A percentile compares a stretch with the other conserved stretches of the same genome.
Evolutionary conservation across 2,113 vertebrate genomes (phyloP).

Genomic region (Leptobrachium ailaonicum): DNA sequence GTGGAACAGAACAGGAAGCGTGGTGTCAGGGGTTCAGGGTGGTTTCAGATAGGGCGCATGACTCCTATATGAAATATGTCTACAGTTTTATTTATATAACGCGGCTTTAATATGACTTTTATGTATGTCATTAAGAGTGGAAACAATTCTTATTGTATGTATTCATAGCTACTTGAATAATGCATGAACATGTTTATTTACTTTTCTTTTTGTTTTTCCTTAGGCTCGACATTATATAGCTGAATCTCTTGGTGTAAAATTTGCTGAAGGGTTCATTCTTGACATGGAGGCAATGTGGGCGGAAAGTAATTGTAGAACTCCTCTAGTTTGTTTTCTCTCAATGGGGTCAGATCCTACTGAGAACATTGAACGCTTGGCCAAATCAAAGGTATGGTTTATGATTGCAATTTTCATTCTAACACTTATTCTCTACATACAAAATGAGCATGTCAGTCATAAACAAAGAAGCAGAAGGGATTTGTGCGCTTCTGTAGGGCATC

Average conservation of each 20-base stretch:
- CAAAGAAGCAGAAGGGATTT: too few relatives aligned
- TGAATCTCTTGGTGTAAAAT: slow-evolving; percentile 72
- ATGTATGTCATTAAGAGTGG: neutral
- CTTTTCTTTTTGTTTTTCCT: neutral
- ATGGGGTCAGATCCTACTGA: slow-evolving; percentile 83
- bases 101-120: neutral
- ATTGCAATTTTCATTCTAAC: neutral
- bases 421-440: too few relatives aligned
- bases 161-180: too few relatives aligned
- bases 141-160: too few relatives aligned
- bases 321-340: slow-evolving; percentile 77
- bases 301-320: slow-evolving; percentile 73
- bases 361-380: slow-evolving; percentile 77
- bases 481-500: too few relatives aligned
- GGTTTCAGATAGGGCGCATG: too few relatives aligned
- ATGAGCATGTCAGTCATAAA: too few relatives aligned
- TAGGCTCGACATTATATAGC: slow-evolving; percentile 78
- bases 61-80: too few relatives aligned
- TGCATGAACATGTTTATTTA: too few relatives aligned
- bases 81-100: too few relatives aligned
- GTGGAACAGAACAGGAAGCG: too few relatives aligned
- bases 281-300: slow-evolving; percentile 75
- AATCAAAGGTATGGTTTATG: slow-evolving; percentile 67
- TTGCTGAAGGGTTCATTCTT: slow-evolving; percentile 74
- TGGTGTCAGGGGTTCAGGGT: too few relatives aligned